Conservation (phyloP, 2,797 vertebrate species). For the Hozukius guyotensis region DNA sequence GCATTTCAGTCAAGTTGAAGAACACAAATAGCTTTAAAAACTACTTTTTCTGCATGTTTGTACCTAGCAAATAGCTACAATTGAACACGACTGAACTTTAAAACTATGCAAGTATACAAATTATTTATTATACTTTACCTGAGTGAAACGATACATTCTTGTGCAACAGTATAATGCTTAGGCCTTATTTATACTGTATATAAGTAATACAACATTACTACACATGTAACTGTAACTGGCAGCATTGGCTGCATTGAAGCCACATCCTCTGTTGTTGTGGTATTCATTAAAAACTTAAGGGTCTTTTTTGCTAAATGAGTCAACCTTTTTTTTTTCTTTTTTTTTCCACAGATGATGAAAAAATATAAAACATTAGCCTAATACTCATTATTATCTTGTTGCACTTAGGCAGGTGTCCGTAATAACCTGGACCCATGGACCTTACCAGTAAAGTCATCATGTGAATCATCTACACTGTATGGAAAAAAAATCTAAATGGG, state of each 20-base stretch:
- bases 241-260: background rate
- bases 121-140: no score
- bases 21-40: background rate
- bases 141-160: no score
- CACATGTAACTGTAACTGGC: background rate
- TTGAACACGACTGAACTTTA: accelerated
- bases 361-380: background rate
- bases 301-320: background rate
- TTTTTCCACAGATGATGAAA: background rate
- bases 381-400: background rate
- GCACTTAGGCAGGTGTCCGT: background rate
- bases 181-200: no score
- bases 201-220: background rate
- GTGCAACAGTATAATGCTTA: no score
- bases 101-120: accelerated
- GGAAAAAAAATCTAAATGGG: background rate
- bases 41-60: background rate
- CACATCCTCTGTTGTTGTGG: background rate
- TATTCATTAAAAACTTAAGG: background rate
- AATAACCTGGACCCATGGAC: background rate
- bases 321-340: no score
- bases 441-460: background rate
- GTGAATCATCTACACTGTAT: slow-evolving; percentile 1
- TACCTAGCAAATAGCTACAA: background rate
- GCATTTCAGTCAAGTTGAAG: background rate